Evolutionary conservation across 1,140 invertebrate species (phyloP), one percentile per base, ranked within the genome.

Genomic region (Choristoneura fumiferana): DNA sequence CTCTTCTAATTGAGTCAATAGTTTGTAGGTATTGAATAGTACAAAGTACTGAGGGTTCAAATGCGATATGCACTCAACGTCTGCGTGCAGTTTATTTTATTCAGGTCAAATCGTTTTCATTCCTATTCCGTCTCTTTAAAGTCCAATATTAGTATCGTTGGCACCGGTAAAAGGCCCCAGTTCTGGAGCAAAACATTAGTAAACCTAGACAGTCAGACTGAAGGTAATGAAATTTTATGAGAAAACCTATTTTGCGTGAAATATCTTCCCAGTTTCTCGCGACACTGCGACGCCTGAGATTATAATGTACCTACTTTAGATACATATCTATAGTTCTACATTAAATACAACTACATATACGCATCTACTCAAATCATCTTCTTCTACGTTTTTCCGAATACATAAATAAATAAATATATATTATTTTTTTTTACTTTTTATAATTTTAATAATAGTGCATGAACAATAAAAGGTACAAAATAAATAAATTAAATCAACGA

Each of bases 201-300:
- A 29, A 40, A 40, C 39, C 13, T 40, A 40, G 39, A 40, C 39
- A 40, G 39, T 40, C 12, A 39, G 37, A 39, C 39, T 40, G 39
- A 40, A 15, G 15, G 39, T 15, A 40, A 40, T 40, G 39, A 40
- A 40, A 40, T 40, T 40, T 40, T 40, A 40, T 40, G 39, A 40
- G 39, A 40, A 14, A 40, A 40, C 39, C 39, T 40, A 40, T 40
- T 40, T 40, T 40, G 39, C 39, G 39, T 40, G 39, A 40, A 40
- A 40, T 40, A 40, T 40, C 39, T 40, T 17, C 14, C 14, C 39
- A 40, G 12, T 40, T 40, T 15, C 39, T 14, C 15, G 39, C 39
- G 39, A 40, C 39, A 40, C 1, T 12, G 39, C 15, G 39, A 40
- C 15, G 39, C 39, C 39, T n/a, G 39, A 8, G 14, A 40, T 9